Conservation (phyloP, 1,140 invertebrate genomes). For the Zaprionus tsacasi region DNA sequence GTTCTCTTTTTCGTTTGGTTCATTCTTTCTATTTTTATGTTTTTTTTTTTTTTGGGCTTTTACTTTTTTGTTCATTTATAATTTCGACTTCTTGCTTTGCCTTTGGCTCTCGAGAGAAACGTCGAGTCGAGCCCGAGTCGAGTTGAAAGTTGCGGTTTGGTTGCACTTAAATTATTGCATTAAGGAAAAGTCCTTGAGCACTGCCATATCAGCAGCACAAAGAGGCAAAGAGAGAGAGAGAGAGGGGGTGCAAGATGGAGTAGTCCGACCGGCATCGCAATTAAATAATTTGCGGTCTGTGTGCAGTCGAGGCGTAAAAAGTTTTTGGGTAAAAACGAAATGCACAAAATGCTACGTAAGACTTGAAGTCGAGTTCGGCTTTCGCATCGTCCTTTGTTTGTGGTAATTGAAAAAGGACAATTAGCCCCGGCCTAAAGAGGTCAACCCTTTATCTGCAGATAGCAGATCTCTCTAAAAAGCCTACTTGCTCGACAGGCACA, state of each 20-base stretch:
- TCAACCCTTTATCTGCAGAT: slow-evolving; percentile 70
- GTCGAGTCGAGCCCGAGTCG: slow-evolving; percentile 30
- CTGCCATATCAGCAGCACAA: slow-evolving; percentile 33
- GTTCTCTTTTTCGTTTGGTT: slow-evolving; percentile 10
- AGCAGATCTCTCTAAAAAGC: slow-evolving; percentile 50
- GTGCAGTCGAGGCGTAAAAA: slow-evolving; percentile 58
- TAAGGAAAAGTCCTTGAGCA: slow-evolving; percentile 70
- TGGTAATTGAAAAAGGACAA: slow-evolving; percentile 79
- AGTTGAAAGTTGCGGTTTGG: slow-evolving; percentile 71
- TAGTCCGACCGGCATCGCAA: slow-evolving; percentile 54
- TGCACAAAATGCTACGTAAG: slow-evolving; percentile 43
- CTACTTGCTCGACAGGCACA: slow-evolving; percentile 43
- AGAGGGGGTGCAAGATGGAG: not conserved
- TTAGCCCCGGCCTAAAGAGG: slow-evolving; percentile 73
- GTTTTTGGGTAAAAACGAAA: slow-evolving; percentile 58
- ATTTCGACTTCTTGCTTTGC: slow-evolving; percentile 67
- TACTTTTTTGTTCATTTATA: slow-evolving; percentile 73
- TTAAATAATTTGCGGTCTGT: slow-evolving; percentile 80
- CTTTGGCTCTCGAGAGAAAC: slow-evolving; percentile 30
- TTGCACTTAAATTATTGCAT: slow-evolving; percentile 82
- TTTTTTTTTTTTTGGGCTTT: slow-evolving; percentile 2
- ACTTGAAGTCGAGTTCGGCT: slow-evolving; percentile 28
- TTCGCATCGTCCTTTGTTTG: slow-evolving; percentile 45
- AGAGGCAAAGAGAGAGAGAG: not conserved
- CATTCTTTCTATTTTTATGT: not conserved